These are phyloP conservation scores for Zosterops lateralis DNA, from an alignment of 2,113 vertebrate species.

Conservation along the genomic window DNA sequence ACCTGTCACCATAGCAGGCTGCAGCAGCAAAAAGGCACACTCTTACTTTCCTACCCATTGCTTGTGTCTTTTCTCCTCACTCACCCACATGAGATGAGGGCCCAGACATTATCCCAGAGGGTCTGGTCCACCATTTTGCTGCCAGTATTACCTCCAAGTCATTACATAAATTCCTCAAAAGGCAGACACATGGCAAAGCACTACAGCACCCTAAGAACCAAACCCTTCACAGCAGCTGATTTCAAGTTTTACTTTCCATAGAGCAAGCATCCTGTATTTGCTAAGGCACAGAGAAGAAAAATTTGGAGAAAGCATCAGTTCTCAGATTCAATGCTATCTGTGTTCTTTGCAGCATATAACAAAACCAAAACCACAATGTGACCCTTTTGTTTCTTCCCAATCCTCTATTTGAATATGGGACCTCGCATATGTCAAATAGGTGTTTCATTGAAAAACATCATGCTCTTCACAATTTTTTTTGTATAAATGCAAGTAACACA, in stretches of 20 bases:
- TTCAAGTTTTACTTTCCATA: not conserved
- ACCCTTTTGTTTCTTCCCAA: not conserved
- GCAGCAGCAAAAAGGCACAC: not conserved
- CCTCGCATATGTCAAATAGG: not conserved
- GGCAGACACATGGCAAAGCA: not conserved
- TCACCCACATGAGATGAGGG: fast-evolving
- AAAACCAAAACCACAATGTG: not conserved
- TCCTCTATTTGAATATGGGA: not conserved
- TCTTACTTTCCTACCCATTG: not conserved
- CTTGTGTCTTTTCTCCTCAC: not conserved
- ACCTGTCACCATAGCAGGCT: not conserved
- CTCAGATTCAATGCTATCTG: not conserved
- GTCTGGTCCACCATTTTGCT: not conserved
- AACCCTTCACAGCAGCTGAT: not conserved
- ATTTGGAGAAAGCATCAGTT: not conserved
- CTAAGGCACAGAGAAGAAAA: not conserved
- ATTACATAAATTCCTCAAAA: not conserved
- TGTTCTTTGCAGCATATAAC: not conserved
- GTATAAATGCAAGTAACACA: not conserved
- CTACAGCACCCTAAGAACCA: not conserved
- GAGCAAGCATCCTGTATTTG: not conserved
- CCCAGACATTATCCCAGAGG: not conserved
- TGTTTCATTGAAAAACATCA: fast-evolving
- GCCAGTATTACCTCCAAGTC: not conserved
- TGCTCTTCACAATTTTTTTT: not conserved